A percentile compares a stretch with the other conserved stretches of the same genome.
These are phyloP conservation scores for Nasua narica DNA, from an alignment of 2,797 vertebrate genomes.

Conservation along the genomic window DNA sequence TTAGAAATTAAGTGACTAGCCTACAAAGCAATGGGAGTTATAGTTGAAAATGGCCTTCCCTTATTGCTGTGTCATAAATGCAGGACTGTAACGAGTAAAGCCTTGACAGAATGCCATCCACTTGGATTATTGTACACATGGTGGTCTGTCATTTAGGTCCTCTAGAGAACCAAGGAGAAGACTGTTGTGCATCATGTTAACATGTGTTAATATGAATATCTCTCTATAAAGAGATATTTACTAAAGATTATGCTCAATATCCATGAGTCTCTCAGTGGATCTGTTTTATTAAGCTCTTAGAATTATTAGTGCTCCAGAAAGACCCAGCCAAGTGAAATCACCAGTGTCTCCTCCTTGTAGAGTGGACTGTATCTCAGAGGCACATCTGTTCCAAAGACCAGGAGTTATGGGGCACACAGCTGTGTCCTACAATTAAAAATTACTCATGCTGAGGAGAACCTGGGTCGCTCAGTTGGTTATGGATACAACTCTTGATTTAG, in stretches of 20 bases:
- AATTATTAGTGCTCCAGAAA: background rate
- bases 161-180: background rate
- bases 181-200: background rate
- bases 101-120: background rate
- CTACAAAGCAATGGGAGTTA: background rate
- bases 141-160: background rate
- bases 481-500: background rate
- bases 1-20: background rate
- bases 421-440: background rate
- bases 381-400: background rate
- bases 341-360: background rate
- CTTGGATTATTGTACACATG: background rate
- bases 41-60: background rate
- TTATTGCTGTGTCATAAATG: background rate
- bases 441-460: background rate
- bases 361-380: background rate
- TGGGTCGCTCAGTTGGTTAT: background rate
- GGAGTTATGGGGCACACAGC: background rate
- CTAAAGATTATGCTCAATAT: background rate
- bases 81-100: background rate
- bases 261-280: background rate
- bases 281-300: conserved; percentile 31
- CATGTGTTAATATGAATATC: background rate
- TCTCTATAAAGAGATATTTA: background rate
- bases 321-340: background rate